Conservation (phyloP, 2,888 invertebrate species). For the Autographa pulchrina region DNA sequence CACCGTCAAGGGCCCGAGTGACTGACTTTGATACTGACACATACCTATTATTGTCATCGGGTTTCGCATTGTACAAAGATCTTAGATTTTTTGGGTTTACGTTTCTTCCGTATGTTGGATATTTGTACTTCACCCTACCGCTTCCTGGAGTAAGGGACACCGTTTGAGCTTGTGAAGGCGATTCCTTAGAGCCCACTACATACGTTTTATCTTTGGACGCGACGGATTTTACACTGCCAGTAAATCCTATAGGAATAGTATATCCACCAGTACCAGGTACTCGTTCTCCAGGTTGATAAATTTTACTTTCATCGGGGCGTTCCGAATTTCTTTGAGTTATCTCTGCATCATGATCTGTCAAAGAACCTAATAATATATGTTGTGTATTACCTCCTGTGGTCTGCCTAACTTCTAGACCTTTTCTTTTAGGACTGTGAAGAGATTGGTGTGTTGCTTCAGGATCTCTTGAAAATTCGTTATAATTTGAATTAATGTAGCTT, state of each 20-base stretch:
- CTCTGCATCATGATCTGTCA: conserved; percentile 89
- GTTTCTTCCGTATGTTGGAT: conserved; percentile 73
- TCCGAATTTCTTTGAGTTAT: conserved; percentile 90
- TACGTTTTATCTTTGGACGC: conserved; percentile 90
- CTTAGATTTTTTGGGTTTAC: conserved; percentile 79
- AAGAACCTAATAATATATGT: conserved; percentile 90
- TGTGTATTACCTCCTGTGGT: conserved; percentile 90
- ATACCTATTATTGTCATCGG: conserved; percentile 91
- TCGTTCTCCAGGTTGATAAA: conserved; percentile 91
- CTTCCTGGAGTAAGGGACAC: conserved; percentile 88
- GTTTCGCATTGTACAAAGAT: conserved; percentile 74
- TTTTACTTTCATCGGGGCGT: conserved; percentile 87
- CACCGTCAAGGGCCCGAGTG: conserved; percentile 91
- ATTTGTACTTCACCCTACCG: conserved; percentile 81
- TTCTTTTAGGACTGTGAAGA: conserved; percentile 72
- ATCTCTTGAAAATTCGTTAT: conserved; percentile 88
- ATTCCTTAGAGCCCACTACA: conserved; percentile 88
- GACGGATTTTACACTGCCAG: conserved; percentile 91
- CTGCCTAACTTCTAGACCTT: conserved; percentile 83
- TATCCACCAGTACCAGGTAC: conserved; percentile 92
- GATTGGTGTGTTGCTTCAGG: conserved; percentile 77
- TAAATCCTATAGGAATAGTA: conserved; percentile 91
- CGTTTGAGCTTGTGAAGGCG: conserved; percentile 92
- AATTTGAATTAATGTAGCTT: conserved; percentile 89
- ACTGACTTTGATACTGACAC: conserved; percentile 95